Conservation (phyloP, 2,113 vertebrate genomes). For the Coryphaenoides rupestris region DNA sequence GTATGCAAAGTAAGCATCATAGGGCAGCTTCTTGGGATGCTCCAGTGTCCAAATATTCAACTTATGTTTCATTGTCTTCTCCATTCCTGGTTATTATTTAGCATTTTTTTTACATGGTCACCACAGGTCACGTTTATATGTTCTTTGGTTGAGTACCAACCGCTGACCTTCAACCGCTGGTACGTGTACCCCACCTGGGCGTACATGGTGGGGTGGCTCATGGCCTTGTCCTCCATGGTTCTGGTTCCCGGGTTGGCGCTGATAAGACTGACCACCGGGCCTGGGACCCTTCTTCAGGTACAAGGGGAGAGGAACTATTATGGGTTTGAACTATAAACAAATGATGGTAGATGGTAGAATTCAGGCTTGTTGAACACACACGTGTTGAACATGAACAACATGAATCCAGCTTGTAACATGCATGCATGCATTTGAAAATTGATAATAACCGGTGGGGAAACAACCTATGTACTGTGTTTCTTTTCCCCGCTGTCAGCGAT, state of each 20-base stretch:
- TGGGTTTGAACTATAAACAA: not conserved
- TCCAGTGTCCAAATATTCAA: too few relatives aligned
- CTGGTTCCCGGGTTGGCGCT: slow-evolving; percentile 52
- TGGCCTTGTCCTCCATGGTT: slow-evolving; percentile 64
- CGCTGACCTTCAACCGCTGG: slow-evolving; percentile 67
- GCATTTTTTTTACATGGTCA: not conserved
- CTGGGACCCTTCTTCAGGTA: slow-evolving; percentile 55
- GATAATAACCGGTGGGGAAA: too few relatives aligned
- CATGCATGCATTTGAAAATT: too few relatives aligned
- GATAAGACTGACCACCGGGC: slow-evolving; percentile 40
- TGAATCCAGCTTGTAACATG: too few relatives aligned
- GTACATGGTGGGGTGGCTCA: slow-evolving; percentile 55
- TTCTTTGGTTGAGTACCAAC: slow-evolving; percentile 62
- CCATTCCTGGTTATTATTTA: too few relatives aligned
- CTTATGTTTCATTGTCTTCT: too few relatives aligned
- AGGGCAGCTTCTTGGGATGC: too few relatives aligned
- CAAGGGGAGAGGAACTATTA: slow-evolving; percentile 11
- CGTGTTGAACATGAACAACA: too few relatives aligned
- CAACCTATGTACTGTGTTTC: not conserved
- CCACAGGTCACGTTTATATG: slow-evolving; percentile 55
- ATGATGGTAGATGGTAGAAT: too few relatives aligned
- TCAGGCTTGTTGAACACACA: too few relatives aligned
- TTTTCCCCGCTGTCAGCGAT: slow-evolving; percentile 42
- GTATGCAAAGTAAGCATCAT: too few relatives aligned
- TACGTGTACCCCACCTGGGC: slow-evolving; percentile 68